phyloP scores from a whole-genome alignment of 2,888 invertebrate genomes.

The Notodonta dromedarius region DNA sequence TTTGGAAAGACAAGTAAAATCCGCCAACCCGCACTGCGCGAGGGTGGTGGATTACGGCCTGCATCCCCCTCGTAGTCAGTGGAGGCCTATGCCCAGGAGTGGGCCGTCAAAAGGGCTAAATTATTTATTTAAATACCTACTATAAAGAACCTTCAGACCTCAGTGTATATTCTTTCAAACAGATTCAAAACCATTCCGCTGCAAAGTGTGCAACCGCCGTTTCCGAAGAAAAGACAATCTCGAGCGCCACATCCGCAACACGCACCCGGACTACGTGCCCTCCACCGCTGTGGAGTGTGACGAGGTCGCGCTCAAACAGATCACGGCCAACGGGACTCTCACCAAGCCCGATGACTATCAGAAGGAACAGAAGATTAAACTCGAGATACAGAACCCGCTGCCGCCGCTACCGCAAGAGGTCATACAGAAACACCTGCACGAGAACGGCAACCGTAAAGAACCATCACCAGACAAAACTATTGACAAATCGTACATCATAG shows the following conservation, averaged over 20 bases:
- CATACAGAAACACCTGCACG: conserved; percentile 62
- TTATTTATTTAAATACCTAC: no score
- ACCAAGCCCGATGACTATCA: conserved; percentile 23
- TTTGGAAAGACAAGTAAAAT: no score
- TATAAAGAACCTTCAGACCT: neutral
- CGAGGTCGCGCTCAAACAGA: conserved; percentile 53
- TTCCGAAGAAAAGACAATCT: conserved; percentile 92
- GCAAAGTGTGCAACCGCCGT: conserved; percentile 87
- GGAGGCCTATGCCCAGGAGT: no score
- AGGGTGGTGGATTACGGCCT: no score
- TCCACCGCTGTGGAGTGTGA: conserved; percentile 68
- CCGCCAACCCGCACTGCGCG: no score
- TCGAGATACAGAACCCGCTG: conserved; percentile 67
- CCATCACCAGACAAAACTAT: conserved; percentile 18
- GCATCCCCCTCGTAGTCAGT: no score
- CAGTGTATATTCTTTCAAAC: conserved; percentile 11
- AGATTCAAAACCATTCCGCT: conserved; percentile 89
- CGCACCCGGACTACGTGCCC: conserved; percentile 84
- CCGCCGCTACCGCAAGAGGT: conserved; percentile 68
- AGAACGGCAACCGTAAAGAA: conserved; percentile 25
- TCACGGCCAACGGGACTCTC: conserved; percentile 5
- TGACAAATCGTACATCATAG: conserved; percentile 70
- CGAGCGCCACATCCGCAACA: conserved; percentile 89
- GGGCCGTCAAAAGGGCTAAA: no score
- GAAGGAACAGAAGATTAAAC: conserved; percentile 56